Conservation (phyloP, 2,888 invertebrate genomes). For the Sinelater perroti region DNA sequence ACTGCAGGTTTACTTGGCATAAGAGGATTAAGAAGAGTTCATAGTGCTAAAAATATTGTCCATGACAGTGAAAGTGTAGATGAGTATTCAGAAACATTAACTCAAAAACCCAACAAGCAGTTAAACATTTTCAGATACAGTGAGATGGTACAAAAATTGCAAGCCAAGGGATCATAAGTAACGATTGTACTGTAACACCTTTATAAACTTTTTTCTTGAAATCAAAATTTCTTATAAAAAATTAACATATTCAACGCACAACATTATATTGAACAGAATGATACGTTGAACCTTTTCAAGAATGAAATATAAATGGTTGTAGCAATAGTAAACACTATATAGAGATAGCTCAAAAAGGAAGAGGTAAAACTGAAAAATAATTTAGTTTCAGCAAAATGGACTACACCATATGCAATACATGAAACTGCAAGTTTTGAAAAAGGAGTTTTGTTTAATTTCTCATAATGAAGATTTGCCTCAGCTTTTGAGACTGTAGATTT, state of each 20-base stretch:
- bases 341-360: not conserved
- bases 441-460: too few relatives aligned
- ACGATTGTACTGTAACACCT: not conserved
- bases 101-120: not conserved
- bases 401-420: not conserved
- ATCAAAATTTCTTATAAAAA: not conserved
- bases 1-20: slow-evolving; percentile 1
- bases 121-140: not conserved
- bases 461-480: too few relatives aligned
- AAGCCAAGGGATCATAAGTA: not conserved
- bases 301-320: not conserved
- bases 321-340: not conserved
- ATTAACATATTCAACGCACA: not conserved
- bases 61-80: not conserved
- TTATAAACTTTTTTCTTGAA: not conserved
- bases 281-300: too few relatives aligned
- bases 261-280: too few relatives aligned
- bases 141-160: not conserved
- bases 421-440: not conserved
- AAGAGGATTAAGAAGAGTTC: slow-evolving; percentile 12
- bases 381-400: not conserved
- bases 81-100: not conserved
- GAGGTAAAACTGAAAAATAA: not conserved
- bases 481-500: not conserved
- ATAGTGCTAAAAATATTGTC: not conserved